These are phyloP conservation scores for Catamblyrhynchus diadema DNA, from an alignment of 2,797 vertebrate species.

Conservation along the genomic window DNA sequence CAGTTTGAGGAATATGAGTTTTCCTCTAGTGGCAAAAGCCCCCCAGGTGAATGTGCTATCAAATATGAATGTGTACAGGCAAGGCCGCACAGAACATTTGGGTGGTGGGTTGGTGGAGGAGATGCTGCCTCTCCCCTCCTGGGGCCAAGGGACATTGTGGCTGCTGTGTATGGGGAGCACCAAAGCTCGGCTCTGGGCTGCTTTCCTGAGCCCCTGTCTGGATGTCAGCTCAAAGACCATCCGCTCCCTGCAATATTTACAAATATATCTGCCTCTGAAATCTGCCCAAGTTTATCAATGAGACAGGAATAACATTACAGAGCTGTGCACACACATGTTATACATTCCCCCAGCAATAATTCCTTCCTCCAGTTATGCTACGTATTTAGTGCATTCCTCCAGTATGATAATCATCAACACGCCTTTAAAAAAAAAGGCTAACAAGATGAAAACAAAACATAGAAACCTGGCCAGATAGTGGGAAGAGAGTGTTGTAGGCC, in stretches of 20 bases:
- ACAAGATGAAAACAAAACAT: neutral
- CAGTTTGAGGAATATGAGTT: neutral
- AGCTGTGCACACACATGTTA: constrained; percentile 45
- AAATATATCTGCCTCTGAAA: constrained; percentile 21
- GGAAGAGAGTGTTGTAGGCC: neutral
- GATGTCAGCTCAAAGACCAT: neutral
- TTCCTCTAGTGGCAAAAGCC: neutral
- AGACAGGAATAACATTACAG: constrained; percentile 30
- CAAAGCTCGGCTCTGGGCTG: neutral
- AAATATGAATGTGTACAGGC: accelerated
- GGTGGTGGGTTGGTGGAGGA: neutral
- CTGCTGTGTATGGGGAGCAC: neutral
- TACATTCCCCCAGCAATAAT: constrained; percentile 36
- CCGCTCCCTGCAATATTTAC: neutral
- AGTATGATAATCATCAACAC: constrained; percentile 52
- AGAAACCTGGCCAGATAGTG: neutral
- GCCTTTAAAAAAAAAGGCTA: neutral
- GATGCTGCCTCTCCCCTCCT: neutral
- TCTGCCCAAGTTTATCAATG: constrained; percentile 28
- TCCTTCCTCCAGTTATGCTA: constrained; percentile 51
- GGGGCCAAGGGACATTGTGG: neutral
- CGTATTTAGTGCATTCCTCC: constrained; percentile 40
- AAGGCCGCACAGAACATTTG: neutral
- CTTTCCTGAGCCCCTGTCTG: neutral
- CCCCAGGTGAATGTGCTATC: neutral